Evolutionary conservation across 1,140 invertebrate genomes (phyloP).

Genomic region (Ips typographus): DNA sequence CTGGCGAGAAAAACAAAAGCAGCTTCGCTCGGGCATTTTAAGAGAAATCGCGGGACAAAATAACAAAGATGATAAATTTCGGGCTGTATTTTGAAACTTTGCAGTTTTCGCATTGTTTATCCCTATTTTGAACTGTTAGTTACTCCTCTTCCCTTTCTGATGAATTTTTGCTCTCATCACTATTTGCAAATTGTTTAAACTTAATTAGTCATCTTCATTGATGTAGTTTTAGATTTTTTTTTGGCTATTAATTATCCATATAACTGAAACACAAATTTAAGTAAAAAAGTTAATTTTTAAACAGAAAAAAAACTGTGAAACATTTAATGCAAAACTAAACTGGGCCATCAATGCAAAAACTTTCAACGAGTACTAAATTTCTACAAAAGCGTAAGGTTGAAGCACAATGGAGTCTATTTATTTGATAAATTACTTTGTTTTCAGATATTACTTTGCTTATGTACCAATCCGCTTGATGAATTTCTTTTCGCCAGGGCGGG

Average conservation of each 20-base stretch:
- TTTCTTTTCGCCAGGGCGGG: constrained; percentile 28
- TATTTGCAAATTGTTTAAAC: no score
- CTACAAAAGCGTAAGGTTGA: constrained; percentile 40
- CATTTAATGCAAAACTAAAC: no score
- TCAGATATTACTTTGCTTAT: constrained; percentile 48
- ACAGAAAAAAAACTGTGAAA: no score
- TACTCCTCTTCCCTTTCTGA: no score
- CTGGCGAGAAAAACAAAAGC: constrained; percentile 45
- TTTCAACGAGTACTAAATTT: constrained; percentile 29
- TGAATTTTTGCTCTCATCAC: no score
- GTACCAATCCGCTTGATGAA: constrained; percentile 33
- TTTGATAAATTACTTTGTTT: constrained; percentile 51
- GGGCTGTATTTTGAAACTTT: constrained; percentile 47
- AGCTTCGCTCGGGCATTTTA: constrained; percentile 41
- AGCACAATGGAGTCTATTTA: constrained; percentile 50
- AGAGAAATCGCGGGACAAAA: constrained; percentile 39
- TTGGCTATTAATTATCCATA: no score
- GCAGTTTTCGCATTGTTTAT: constrained; percentile 14
- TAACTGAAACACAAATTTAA: no score
- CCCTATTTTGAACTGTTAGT: no score
- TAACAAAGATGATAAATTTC: constrained; percentile 50
- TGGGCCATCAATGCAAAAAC: constrained; percentile 22
- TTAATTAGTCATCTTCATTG: no score
- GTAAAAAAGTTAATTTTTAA: no score
- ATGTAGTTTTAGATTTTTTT: no score